phyloP scores from a whole-genome alignment of 2,113 vertebrate species.

The Bambusicola thoracicus region DNA sequence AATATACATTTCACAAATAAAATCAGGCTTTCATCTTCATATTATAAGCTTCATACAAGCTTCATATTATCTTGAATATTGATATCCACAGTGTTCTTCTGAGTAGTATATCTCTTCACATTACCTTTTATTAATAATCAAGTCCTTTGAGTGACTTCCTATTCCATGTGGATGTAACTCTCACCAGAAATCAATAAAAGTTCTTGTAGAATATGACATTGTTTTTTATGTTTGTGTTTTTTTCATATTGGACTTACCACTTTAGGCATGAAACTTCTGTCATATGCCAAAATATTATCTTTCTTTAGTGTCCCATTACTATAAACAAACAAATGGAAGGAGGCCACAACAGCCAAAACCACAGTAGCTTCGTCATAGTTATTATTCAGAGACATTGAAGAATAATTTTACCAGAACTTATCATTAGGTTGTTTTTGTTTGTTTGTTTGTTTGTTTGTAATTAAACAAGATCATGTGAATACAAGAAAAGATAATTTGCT shows the following conservation, averaged over 20 bases:
- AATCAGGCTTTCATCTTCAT: not conserved
- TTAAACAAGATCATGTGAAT: accelerated
- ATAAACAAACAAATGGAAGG: not conserved
- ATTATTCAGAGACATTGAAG: not conserved
- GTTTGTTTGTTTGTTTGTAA: too few species aligned
- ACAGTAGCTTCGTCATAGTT: not conserved
- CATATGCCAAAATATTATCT: not conserved
- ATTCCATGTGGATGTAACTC: not conserved
- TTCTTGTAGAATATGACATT: not conserved
- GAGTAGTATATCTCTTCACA: not conserved
- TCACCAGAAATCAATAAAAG: not conserved
- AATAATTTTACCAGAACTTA: not conserved
- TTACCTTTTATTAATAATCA: not conserved
- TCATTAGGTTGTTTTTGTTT: not conserved
- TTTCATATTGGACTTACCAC: not conserved
- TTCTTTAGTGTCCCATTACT: not conserved
- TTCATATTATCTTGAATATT: not conserved
- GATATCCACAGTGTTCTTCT: not conserved
- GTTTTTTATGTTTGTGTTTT: not conserved
- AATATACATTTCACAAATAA: not conserved
- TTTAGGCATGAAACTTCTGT: not conserved
- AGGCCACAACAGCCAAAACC: not conserved
- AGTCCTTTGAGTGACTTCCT: not conserved
- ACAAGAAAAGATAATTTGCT: not conserved
- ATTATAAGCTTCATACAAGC: too few species aligned